Base-by-base conservation (phyloP, 2,113 vertebrate genomes). In the Centrocercus urophasianus region DNA sequence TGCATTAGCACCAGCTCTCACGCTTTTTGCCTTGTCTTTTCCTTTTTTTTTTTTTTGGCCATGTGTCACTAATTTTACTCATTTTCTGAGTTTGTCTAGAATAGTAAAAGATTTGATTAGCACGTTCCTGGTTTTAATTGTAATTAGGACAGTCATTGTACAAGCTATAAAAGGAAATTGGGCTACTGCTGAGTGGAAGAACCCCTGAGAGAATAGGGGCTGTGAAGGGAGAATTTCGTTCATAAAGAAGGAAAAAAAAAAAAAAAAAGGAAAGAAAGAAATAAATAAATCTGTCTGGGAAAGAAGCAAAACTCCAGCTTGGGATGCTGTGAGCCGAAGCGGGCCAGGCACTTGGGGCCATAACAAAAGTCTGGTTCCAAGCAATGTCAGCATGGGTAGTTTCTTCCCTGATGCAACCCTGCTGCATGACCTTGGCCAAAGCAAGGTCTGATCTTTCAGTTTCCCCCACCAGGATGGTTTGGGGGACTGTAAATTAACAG, bases 101-200 rank as follows among this genome's bases (percentile, higher is more conserved):
- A 95, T 89, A 88, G 94, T 95, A 94, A 95, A 97, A 96, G 94
- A 96, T 96, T 95, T 97, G 96, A 97, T 96, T 96, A 96, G 94
- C 86, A 88, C 72, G 8, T 95, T 96, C 93, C 94, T 16, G 1
- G 90, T 93, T 95, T 96, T 96, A 95, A 95, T 96, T 95, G 95
- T 96, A 97, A 97, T 96, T 97, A 97, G 95, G 95, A 93, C 96
- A 96, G 83, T 90, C 95, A 96, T 97, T 96, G 95, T 95, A 93
- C 10, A 1, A 93, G 90, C 95, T 96, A 96, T 97, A 97, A 96
- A 97, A 96, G 95, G 96, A 96, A 97, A 96, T 94, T 95, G 94
- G 96, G 94, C 96, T 96, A 89, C 95, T 1, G 24, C 94, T 85
- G 94, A 83, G 95, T 95, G 88, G 93, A 95, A 95, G 90, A 95